These are phyloP conservation scores for Drosophila borealis DNA, from an alignment of 2,888 invertebrate genomes.

Conservation along the genomic window DNA sequence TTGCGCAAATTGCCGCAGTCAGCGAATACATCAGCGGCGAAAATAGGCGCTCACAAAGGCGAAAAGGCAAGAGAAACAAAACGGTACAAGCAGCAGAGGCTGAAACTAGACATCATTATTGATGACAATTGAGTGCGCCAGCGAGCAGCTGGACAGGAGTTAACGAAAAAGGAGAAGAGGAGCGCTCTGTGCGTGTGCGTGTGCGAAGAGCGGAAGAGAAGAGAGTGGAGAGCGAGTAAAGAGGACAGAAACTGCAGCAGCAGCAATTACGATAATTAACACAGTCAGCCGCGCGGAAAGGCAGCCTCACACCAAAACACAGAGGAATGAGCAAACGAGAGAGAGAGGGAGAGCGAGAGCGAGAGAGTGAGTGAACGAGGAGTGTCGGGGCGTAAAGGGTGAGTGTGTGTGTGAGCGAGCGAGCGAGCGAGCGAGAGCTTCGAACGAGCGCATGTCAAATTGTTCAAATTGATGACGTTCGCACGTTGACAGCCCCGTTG, in stretches of 20 bases:
- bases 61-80: conserved; percentile 55
- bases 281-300: conserved; percentile 81
- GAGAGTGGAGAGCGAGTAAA: conserved; percentile 30
- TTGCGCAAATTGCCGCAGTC: conserved; percentile 82
- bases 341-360: conserved; percentile 20
- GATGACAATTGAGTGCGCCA: conserved; percentile 84
- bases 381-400: not conserved
- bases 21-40: conserved; percentile 82
- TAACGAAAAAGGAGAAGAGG: conserved; percentile 17
- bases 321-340: conserved; percentile 9
- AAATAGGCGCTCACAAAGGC: conserved; percentile 75
- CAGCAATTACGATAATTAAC: conserved; percentile 84
- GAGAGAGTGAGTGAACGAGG: conserved; percentile 10
- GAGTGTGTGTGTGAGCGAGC: not conserved
- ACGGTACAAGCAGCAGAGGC: conserved; percentile 56
- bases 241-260: conserved; percentile 55
- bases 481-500: conserved; percentile 78
- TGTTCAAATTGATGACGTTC: conserved; percentile 83
- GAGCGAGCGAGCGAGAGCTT: conserved; percentile 23
- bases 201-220: conserved; percentile 12
- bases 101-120: conserved; percentile 84
- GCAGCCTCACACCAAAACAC: conserved; percentile 34
- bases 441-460: conserved; percentile 75
- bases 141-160: conserved; percentile 66
- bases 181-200: conserved; percentile 1